Percentiles rank a stretch among this genome's conserved stretches.
phyloP scores from a whole-genome alignment of 1,140 invertebrate species.

The Leptinotarsa lineolata region DNA sequence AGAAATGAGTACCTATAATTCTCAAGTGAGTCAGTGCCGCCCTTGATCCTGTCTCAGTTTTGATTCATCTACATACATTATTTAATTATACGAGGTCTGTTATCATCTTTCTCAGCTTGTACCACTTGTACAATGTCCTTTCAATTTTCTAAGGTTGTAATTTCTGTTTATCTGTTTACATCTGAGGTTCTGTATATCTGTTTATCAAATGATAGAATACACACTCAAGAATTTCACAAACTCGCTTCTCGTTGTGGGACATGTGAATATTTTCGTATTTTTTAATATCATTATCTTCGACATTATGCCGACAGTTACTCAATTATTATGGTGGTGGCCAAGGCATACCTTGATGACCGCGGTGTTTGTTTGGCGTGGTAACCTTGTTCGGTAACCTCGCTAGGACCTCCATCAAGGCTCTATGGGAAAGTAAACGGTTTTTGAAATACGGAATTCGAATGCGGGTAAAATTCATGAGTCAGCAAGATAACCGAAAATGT shows the following conservation, averaged over 20 bases:
- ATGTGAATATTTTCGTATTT: conserved; percentile 12
- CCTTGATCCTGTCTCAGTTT: background rate
- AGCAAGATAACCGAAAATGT: background rate
- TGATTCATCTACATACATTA: too few species aligned
- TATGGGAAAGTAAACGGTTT: background rate
- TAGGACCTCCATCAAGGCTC: conserved; percentile 28
- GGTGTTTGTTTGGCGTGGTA: conserved; percentile 28
- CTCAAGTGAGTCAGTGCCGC: background rate
- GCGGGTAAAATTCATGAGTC: background rate
- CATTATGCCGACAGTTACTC: conserved; percentile 16
- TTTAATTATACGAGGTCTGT: too few species aligned
- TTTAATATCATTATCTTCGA: conserved; percentile 27
- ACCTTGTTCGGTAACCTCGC: conserved; percentile 25
- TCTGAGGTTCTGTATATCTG: too few species aligned
- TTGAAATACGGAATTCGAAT: background rate
- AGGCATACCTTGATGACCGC: conserved; percentile 31
- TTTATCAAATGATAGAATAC: too few species aligned
- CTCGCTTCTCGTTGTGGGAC: background rate
- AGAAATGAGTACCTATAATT: background rate
- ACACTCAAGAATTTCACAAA: background rate
- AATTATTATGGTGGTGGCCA: conserved; percentile 15
- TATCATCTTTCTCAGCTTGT: too few species aligned
- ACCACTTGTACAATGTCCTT: too few species aligned
- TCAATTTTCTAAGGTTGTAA: too few species aligned
- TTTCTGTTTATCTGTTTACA: too few species aligned